Conservation (phyloP, 2,888 invertebrate species). For the Rugalucina vietnamica region DNA sequence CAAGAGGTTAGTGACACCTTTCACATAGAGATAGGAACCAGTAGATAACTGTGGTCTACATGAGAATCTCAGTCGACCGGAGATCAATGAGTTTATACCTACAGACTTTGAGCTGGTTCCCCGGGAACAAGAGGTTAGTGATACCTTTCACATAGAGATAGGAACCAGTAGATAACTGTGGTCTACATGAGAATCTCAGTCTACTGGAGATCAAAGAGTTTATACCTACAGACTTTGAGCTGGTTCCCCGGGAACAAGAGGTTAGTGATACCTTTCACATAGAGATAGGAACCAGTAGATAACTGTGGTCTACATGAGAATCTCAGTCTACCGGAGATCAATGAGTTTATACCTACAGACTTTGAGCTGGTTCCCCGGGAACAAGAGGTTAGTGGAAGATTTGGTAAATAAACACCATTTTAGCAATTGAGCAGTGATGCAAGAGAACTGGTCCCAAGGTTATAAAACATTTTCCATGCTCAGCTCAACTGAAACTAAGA, state of each 20-base stretch:
- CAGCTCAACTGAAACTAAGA: too few relatives aligned
- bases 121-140: conserved; percentile 86
- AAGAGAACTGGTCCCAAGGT: too few relatives aligned
- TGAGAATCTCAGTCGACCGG: conserved; percentile 90
- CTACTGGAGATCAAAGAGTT: conserved; percentile 95
- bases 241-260: conserved; percentile 86
- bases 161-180: too few relatives aligned
- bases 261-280: conserved; percentile 84
- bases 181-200: conserved; percentile 87
- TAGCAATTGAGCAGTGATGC: too few relatives aligned
- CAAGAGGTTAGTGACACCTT: conserved; percentile 85
- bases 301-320: conserved; percentile 87
- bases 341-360: conserved; percentile 95
- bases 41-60: conserved; percentile 87
- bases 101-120: conserved; percentile 86
- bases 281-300: too few relatives aligned
- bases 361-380: conserved; percentile 85
- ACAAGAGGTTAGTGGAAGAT: conserved; percentile 86
- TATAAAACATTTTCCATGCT: too few relatives aligned
- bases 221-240: conserved; percentile 90
- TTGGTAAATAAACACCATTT: too few relatives aligned
- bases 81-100: conserved; percentile 96
- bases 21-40: too few relatives aligned
- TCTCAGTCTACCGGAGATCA: conserved; percentile 91
- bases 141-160: too few relatives aligned